phyloP scores from a whole-genome alignment of 2,797 vertebrate genomes.

The Xenopus petersii region DNA sequence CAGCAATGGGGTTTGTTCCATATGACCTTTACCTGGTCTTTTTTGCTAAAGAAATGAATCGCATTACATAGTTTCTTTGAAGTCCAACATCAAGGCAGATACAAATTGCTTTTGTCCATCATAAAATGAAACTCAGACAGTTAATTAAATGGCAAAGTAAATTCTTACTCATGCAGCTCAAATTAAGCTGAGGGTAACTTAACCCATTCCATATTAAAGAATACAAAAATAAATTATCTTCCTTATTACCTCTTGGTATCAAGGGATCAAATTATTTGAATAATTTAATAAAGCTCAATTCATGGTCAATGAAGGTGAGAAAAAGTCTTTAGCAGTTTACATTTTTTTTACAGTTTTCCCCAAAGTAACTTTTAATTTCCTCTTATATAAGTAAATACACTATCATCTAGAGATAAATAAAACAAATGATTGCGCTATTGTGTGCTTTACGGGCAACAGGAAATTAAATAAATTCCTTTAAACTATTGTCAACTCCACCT shows the following conservation, averaged over 20 bases:
- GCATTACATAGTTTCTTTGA: constrained; percentile 35
- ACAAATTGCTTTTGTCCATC: constrained; percentile 47
- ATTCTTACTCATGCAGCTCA: constrained; percentile 40
- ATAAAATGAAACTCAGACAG: constrained; percentile 43
- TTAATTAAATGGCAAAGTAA: constrained; percentile 46
- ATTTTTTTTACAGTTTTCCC: constrained; percentile 15
- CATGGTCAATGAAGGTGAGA: constrained; percentile 9
- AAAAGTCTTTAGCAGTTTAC: constrained; percentile 2
- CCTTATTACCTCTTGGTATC: constrained; percentile 21
- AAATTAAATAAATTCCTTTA: neutral
- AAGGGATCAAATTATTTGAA: constrained; percentile 21
- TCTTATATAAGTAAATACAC: constrained; percentile 17
- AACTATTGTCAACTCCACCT: no score
- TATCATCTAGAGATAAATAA: neutral
- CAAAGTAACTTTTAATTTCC: constrained; percentile 2
- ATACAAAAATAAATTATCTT: constrained; percentile 31
- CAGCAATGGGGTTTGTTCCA: constrained; percentile 13
- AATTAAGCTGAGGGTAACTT: constrained; percentile 39
- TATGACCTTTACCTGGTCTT: constrained; percentile 32
- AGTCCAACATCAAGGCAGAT: constrained; percentile 40
- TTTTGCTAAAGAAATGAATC: constrained; percentile 30
- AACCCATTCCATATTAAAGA: constrained; percentile 32
- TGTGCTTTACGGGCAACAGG: neutral
- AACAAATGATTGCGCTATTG: neutral
- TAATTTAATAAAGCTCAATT: constrained; percentile 35